Evolutionary conservation across 35 echinoderm and acorn worm genomes (phyloP), one percentile per base, ranked within the genome.

Genomic region (Apostichopus parvimensis): DNA sequence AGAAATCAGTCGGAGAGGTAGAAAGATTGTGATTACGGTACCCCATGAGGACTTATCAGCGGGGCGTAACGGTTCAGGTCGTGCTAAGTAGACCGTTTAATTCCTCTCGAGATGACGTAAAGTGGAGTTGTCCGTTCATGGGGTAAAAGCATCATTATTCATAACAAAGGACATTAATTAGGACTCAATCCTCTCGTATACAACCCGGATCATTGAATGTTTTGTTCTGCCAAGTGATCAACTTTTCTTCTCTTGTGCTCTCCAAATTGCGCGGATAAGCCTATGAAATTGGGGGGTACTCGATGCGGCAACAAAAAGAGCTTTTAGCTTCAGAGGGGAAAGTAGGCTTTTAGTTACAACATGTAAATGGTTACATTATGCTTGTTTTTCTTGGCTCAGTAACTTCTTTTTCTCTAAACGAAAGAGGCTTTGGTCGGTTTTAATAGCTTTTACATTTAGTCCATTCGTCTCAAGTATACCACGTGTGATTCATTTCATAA

Each of bases 11-110:
- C 78, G 34, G 34, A 54, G 15, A 23, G 8, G 6, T 13, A 54
- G 13, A 18, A 56, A 13, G 9, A 83, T 83, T 57, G 18, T 56
- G 54, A 14, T 18, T 15, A 22, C 18, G 80, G 54, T 20, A 21
- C 8, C 17, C 54, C 54, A 59, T 58, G 15, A 83, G 57, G 45
- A 61, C 54, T 83, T 83, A 57, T 55, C 80, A 83, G 80, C 80
- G 80, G 53, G 80, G 80, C 80, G 80, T 83, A 83, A 83, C 53
- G 80, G 80, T 83, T 57, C 80, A 56, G 53, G 53, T 83, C 2
- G 3, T 83, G 57, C 24, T 57, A 21, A 58, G 11, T 57, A 83
- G 80, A 83, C 80, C 28, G 8, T 83, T 18, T 83, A 56, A 57
- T 58, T 83, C 18, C 57, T 57, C 4, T 83, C 53, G 5, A 28